phyloP scores from a whole-genome alignment of 2,113 vertebrate species.

The Plectropomus leopardus region DNA sequence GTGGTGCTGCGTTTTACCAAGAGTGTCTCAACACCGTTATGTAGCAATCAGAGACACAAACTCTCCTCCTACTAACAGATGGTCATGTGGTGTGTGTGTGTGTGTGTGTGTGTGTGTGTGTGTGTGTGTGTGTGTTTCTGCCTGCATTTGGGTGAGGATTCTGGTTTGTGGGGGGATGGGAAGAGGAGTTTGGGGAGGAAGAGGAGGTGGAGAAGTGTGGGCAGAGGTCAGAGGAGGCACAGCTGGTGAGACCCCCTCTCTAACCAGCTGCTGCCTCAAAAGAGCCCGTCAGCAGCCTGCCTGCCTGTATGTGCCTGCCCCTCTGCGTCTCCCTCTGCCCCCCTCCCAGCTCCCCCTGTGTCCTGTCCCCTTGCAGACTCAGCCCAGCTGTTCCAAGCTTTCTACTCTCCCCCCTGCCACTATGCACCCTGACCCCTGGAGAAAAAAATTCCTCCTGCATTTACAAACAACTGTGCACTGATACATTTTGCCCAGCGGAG shows the following conservation, averaged over 20 bases:
- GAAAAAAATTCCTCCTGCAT: slow-evolving; percentile 7
- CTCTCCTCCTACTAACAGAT: slow-evolving; percentile 76
- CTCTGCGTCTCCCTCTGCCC: slow-evolving; percentile 19
- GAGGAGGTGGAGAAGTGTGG: slow-evolving; percentile 56
- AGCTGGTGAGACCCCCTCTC: slow-evolving; percentile 84
- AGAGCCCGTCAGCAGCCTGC: slow-evolving; percentile 76
- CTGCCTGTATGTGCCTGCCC: slow-evolving; percentile 35
- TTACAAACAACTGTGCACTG: slow-evolving; percentile 50
- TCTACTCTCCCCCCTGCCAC: slow-evolving; percentile 64
- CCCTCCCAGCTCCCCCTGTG: slow-evolving; percentile 35
- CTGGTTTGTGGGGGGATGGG: slow-evolving; percentile 62
- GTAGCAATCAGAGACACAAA: slow-evolving; percentile 62
- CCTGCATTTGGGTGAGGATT: slow-evolving; percentile 68
- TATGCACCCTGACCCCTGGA: slow-evolving; percentile 66
- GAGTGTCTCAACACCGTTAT: slow-evolving; percentile 47
- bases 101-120: slow-evolving; percentile 21
- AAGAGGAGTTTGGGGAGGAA: slow-evolving; percentile 43
- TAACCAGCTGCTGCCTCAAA: slow-evolving; percentile 85
- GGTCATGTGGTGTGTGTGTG: too few relatives aligned
- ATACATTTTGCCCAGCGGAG: slow-evolving; percentile 3
- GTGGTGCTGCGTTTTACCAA: slow-evolving; percentile 36
- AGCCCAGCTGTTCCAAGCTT: slow-evolving; percentile 84
- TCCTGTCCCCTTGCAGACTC: slow-evolving; percentile 60
- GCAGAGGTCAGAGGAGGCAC: slow-evolving; percentile 81
- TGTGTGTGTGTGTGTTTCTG: slow-evolving; percentile 36